phyloP scores from a whole-genome alignment of 2,888 invertebrate species.

The Erebia palarica region DNA sequence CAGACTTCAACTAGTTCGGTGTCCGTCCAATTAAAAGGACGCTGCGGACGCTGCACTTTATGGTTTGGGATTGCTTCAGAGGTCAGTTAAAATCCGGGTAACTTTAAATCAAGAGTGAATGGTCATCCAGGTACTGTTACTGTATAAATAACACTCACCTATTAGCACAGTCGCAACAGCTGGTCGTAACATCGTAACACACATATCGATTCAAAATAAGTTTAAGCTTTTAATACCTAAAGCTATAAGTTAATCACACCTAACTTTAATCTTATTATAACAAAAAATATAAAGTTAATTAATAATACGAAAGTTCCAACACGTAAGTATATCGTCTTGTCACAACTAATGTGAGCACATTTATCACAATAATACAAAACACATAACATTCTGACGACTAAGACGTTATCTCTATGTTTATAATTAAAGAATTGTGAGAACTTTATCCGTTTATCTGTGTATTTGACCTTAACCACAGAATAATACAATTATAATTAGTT shows the following conservation, averaged over 20 bases:
- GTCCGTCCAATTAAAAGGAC: background rate
- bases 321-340: slow-evolving; percentile 50
- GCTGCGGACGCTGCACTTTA: too few species aligned
- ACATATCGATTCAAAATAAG: background rate
- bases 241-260: background rate
- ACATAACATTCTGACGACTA: too few species aligned
- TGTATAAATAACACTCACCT: slow-evolving; percentile 13
- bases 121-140: background rate
- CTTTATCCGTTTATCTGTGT: too few species aligned
- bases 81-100: too few species aligned
- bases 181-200: background rate
- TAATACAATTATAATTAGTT: too few species aligned
- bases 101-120: too few species aligned
- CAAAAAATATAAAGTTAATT: slow-evolving; percentile 32
- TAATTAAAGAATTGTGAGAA: too few species aligned
- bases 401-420: too few species aligned
- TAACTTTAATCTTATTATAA: background rate
- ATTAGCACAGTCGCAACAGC: slow-evolving; percentile 36
- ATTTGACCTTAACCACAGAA: too few species aligned
- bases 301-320: slow-evolving; percentile 42
- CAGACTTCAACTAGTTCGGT: too few species aligned
- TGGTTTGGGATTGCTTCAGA: too few species aligned
- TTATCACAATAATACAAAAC: too few species aligned
- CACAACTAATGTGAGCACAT: slow-evolving; percentile 28
- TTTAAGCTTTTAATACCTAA: background rate